Percentiles rank a stretch among this genome's conserved stretches.
Evolutionary conservation across 2,888 invertebrate species (phyloP).

Genomic region (Heliconius sara): DNA sequence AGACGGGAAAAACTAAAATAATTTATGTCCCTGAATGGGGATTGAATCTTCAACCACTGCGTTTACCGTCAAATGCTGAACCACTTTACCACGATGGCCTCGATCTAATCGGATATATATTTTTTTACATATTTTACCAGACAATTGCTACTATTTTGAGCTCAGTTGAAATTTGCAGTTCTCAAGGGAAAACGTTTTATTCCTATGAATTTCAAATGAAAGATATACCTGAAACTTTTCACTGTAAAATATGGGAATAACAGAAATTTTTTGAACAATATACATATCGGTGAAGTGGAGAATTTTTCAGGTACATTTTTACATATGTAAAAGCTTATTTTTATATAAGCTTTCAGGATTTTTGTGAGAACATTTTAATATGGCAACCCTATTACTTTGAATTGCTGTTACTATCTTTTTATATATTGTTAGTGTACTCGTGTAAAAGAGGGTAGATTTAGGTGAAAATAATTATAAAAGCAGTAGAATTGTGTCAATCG

Average conservation of each 20-base stretch:
- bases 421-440: no score
- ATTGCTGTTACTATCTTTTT: background rate
- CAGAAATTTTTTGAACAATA: background rate
- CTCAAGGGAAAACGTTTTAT: conserved; percentile 14
- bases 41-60: no score
- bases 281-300: background rate
- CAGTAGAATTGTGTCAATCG: no score
- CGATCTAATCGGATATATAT: no score
- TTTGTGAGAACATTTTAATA: no score
- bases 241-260: conserved; percentile 10
- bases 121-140: background rate
- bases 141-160: conserved; percentile 17
- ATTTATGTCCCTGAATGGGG: no score
- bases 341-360: no score
- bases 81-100: no score
- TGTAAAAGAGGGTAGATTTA: no score
- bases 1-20: no score
- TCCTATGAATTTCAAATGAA: conserved; percentile 22
- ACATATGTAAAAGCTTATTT: background rate
- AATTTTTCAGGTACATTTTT: background rate
- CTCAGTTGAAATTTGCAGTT: conserved; percentile 4
- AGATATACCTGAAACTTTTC: conserved; percentile 1
- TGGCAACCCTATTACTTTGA: background rate
- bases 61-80: no score
- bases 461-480: no score